Evolutionary conservation across 2,113 vertebrate genomes (phyloP).

Genomic region (Noctilio leporinus): DNA sequence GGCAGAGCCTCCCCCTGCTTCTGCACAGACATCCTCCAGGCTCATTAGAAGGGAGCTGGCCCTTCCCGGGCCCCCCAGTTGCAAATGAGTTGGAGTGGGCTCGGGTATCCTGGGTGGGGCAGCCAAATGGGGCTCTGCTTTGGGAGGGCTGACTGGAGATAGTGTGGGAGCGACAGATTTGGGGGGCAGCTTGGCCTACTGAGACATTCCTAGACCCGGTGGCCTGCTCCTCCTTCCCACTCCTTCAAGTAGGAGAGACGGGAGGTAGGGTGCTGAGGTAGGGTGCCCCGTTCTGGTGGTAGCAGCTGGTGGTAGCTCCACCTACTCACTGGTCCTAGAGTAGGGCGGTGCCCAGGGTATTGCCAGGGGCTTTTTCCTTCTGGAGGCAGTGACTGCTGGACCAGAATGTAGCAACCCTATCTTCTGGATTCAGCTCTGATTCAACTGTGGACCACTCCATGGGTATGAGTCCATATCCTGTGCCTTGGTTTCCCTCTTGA

Average conservation of each 20-base stretch:
- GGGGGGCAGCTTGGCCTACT: not conserved
- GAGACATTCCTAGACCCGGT: not conserved
- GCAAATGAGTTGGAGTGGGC: not conserved
- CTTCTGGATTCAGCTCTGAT: not conserved
- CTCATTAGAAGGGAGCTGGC: not conserved
- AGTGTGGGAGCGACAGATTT: not conserved
- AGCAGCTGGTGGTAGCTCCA: not conserved
- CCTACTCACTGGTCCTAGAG: not conserved
- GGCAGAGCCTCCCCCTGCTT: not conserved
- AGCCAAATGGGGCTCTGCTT: not conserved
- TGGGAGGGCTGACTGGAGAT: conserved; percentile 16
- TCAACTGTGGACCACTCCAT: not conserved
- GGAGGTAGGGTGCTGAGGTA: not conserved
- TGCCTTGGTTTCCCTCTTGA: not conserved
- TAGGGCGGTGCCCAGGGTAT: not conserved
- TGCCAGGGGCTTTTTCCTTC: not conserved
- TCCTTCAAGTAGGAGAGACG: not conserved
- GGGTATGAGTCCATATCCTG: not conserved
- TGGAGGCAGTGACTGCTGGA: not conserved
- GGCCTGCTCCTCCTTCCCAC: not conserved
- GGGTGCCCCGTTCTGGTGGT: not conserved
- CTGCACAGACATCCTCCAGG: not conserved
- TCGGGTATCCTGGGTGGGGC: not conserved
- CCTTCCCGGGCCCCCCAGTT: not conserved
- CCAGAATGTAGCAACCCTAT: not conserved